phyloP scores from a whole-genome alignment of 1,140 invertebrate species.

The Lepidostoma basale region DNA sequence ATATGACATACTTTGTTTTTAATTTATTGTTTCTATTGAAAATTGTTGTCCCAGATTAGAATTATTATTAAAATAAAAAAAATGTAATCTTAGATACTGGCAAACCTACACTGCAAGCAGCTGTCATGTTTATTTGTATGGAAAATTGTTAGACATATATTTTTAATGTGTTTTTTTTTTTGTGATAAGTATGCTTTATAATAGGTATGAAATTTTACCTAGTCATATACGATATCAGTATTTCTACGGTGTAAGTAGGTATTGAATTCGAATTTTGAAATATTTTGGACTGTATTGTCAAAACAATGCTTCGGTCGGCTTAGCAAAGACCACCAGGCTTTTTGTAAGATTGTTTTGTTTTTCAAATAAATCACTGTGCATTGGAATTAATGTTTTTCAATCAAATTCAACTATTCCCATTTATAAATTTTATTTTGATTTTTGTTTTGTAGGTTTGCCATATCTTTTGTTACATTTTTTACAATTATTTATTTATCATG shows the following conservation, averaged over 20 bases:
- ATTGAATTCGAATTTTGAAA: slow-evolving; percentile 12
- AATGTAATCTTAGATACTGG: slow-evolving; percentile 50
- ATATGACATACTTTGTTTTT: too few relatives aligned
- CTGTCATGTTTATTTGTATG: slow-evolving; percentile 45
- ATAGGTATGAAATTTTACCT: background rate
- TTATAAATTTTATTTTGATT: slow-evolving; percentile 25
- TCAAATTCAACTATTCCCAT: slow-evolving; percentile 2
- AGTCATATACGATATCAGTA: slow-evolving; percentile 13
- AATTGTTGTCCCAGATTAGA: background rate
- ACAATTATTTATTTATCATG: too few relatives aligned
- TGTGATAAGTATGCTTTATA: slow-evolving; percentile 36
- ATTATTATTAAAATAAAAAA: background rate
- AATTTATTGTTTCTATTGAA: too few relatives aligned
- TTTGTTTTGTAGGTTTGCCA: slow-evolving; percentile 53
- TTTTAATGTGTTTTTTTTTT: slow-evolving; percentile 14
- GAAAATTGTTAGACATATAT: background rate
- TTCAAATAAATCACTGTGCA: slow-evolving; percentile 30
- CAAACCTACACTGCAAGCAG: slow-evolving; percentile 59
- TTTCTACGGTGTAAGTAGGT: slow-evolving; percentile 7
- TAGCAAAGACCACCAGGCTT: slow-evolving; percentile 15
- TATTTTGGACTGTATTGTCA: background rate
- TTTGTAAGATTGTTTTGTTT: slow-evolving; percentile 18
- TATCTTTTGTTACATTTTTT: slow-evolving; percentile 50
- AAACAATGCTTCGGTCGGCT: slow-evolving; percentile 19
- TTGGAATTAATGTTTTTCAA: slow-evolving; percentile 20